A percentile compares a stretch with the other conserved stretches of the same genome.
phyloP scores from a whole-genome alignment of 2,113 vertebrate species.

The Cichladusa arquata region DNA sequence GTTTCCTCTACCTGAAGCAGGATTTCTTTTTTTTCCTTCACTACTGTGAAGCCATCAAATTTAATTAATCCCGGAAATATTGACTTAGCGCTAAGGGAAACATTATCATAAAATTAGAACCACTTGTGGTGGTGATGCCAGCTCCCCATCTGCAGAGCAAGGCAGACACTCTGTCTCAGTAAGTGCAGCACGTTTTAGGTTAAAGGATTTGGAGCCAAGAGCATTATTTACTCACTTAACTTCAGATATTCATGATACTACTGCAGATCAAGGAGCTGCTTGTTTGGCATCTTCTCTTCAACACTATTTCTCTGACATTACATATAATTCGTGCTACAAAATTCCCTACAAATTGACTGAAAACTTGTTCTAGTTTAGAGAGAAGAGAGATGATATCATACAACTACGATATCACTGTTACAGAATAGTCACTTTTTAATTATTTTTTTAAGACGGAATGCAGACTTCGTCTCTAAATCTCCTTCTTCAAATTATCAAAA shows the following conservation, averaged over 20 bases:
- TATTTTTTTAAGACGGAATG: not conserved
- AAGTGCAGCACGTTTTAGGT: not conserved
- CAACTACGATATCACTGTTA: not conserved
- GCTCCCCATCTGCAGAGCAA: not conserved
- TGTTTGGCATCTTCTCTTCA: not conserved
- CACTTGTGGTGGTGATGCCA: not conserved
- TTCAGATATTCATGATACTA: not conserved
- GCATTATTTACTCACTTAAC: not conserved
- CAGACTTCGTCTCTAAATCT: not conserved
- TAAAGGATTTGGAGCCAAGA: not conserved
- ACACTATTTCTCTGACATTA: not conserved
- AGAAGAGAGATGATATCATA: not conserved
- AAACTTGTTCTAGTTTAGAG: not conserved
- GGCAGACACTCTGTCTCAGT: not conserved
- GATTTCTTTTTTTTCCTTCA: not conserved
- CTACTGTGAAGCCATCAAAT: not conserved
- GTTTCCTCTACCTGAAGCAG: not conserved
- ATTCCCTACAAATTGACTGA: not conserved
- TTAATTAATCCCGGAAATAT: slow-evolving; percentile 37
- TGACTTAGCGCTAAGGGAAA: slow-evolving; percentile 14
- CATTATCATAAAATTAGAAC: not conserved
- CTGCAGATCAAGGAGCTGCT: not conserved
- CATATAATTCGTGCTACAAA: not conserved
- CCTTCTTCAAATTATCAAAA: not conserved
- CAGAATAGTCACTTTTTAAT: not conserved